Evolutionary conservation across 2,888 invertebrate genomes (phyloP).

Genomic region (Troides aeacus): DNA sequence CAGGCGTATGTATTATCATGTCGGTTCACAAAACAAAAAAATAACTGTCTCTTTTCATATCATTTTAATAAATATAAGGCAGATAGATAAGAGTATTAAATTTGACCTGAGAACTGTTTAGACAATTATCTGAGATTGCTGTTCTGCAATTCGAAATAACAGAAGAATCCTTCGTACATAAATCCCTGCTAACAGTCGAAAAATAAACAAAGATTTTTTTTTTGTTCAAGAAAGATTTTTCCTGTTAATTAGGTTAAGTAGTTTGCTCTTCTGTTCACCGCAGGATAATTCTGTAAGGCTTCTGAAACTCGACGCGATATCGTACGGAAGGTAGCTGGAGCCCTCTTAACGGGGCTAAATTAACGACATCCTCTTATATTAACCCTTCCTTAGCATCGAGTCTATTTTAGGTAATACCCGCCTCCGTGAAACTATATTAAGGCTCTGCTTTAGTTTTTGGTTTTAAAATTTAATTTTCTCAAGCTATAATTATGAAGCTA

Average conservation of each 20-base stretch:
- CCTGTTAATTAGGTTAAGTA: conserved; percentile 69
- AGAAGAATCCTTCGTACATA: neutral
- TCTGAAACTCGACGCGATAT: conserved; percentile 59
- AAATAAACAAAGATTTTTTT: conserved; percentile 15
- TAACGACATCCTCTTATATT: conserved; percentile 67
- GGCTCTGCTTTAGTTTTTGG: conserved; percentile 34
- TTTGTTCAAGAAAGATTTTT: conserved; percentile 46
- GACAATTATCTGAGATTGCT: neutral
- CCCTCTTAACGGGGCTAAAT: conserved; percentile 57
- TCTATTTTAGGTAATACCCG: conserved; percentile 60
- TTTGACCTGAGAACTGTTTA: neutral
- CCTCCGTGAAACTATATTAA: conserved; percentile 50
- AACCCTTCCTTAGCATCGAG: conserved; percentile 59
- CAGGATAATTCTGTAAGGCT: conserved; percentile 57
- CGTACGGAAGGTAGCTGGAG: conserved; percentile 42
- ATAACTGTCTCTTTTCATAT: too few relatives aligned
- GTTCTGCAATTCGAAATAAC: neutral
- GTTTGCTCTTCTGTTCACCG: conserved; percentile 58
- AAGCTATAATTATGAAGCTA: neutral
- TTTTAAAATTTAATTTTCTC: conserved; percentile 29
- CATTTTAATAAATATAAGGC: neutral
- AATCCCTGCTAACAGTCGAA: neutral
- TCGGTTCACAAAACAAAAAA: too few relatives aligned
- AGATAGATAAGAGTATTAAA: neutral
- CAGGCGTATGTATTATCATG: too few relatives aligned